phyloP scores from a whole-genome alignment of 2,797 vertebrate genomes.

The Huso huso region DNA sequence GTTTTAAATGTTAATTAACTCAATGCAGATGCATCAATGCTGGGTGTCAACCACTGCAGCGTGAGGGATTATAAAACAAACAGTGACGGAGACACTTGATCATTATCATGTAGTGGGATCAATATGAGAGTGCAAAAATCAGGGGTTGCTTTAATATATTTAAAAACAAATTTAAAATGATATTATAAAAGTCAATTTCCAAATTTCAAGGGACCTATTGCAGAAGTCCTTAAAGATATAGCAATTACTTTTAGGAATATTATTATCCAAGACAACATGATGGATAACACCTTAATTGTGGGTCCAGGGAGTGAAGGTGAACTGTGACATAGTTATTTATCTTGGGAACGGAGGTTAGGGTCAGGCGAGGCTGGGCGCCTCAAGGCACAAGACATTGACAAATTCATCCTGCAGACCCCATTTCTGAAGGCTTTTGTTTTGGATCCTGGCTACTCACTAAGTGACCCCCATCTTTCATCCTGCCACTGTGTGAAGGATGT shows the following conservation, averaged over 20 bases:
- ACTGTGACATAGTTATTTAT: constrained; percentile 99
- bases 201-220: constrained; percentile 23
- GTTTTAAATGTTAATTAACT: constrained; percentile 56
- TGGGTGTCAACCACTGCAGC: constrained; percentile 51
- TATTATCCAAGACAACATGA: constrained; percentile 93
- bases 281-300: constrained; percentile 99
- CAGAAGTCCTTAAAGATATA: constrained; percentile 71
- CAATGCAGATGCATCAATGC: constrained; percentile 44
- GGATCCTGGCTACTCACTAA: constrained; percentile 95
- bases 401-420: constrained; percentile 94
- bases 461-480: constrained; percentile 97
- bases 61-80: constrained; percentile 42
- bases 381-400: constrained; percentile 99
- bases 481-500: constrained; percentile 92
- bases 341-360: constrained; percentile 99
- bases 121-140: constrained; percentile 15
- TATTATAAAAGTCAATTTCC: constrained; percentile 15
- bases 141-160: constrained; percentile 35
- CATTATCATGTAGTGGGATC: constrained; percentile 44
- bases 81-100: constrained; percentile 45
- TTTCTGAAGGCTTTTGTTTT: constrained; percentile 98
- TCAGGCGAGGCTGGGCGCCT: constrained; percentile 95
- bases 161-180: constrained; percentile 31
- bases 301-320: constrained; percentile 99
- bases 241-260: constrained; percentile 85